Evolutionary conservation across 30 jellyfish, hydroid and myxozoan species (phyloP), one percentile per base, ranked within the genome.

Genomic region (Pelagia noctiluca): DNA sequence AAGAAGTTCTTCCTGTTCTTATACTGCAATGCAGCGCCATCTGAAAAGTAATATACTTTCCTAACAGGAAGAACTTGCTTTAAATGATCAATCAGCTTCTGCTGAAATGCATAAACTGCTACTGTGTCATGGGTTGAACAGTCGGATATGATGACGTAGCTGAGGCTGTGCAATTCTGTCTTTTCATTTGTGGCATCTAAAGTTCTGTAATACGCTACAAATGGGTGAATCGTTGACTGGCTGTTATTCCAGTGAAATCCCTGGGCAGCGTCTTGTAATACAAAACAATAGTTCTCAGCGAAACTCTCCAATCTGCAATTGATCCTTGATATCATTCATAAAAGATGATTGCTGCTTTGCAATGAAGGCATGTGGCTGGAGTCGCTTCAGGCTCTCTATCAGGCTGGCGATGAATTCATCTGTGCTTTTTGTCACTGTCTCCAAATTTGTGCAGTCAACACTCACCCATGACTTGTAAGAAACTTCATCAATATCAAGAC

Each of bases 201-300:
- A 11, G 24, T 11, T 13, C 28, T 13, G 24, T 57, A 63, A 38
- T 60, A 78, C 11, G 38, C 72, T 19, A 78, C 89, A 62, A 63
- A 54, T 11, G 89, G 89, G 37, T 78, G 89, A 5, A 78, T 13
- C 5, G 89, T 78, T 28, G 89, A 74, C 52, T 78, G 87, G 24
- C 46, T 50, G 32, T 78, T 78, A 19, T 50, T 78, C 89, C 89
- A 61, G 37, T 78, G 89, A 37, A n/a, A 78, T 7, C 89, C 87
- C 32, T 78, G 89, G n/a, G 54, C 87, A 18, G 87, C 87, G 36
- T 53, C 87, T 53, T 78, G 89, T 3, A 78, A n/a, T 23, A 63
- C 38, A 63, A 53, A 78, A 33, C 33, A 0, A 36, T 78, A 78
- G 33, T 78, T 78, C 37, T 78, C 89, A 5, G 89, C 89, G 68